Evolutionary conservation across 2,113 vertebrate genomes (phyloP).

Genomic region (Varanus salvator): DNA sequence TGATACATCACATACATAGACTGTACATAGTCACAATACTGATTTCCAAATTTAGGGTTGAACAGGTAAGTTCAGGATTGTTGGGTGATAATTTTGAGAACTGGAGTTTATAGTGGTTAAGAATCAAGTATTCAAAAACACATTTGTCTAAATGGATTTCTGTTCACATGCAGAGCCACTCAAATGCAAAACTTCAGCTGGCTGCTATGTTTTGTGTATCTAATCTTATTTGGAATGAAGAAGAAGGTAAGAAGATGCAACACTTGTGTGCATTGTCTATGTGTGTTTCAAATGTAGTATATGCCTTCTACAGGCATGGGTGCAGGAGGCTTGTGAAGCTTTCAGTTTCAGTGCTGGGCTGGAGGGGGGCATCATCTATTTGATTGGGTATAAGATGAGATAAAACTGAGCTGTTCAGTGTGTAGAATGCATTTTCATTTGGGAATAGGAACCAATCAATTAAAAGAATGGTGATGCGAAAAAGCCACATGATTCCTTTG

Average conservation of each 20-base stretch:
- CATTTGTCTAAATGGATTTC: background rate
- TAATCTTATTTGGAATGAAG: conserved; percentile 98
- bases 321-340: background rate
- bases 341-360: background rate
- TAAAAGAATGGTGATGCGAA: background rate
- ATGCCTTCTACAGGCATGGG: background rate
- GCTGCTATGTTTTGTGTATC: conserved; percentile 97
- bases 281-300: background rate
- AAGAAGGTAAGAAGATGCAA: conserved; percentile 88
- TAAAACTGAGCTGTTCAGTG: background rate
- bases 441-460: background rate
- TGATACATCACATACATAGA: too few relatives aligned
- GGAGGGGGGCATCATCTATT: background rate
- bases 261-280: background rate
- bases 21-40: too few relatives aligned
- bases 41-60: too few relatives aligned
- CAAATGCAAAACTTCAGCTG: conserved; percentile 96
- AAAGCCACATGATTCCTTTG: background rate
- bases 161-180: conserved; percentile 86
- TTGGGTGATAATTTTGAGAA: background rate
- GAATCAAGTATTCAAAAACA: background rate
- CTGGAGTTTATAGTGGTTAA: background rate
- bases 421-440: background rate
- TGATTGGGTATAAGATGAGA: background rate
- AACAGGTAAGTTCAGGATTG: background rate